phyloP scores from a whole-genome alignment of 1,140 invertebrate genomes.

The Lepidostoma basale region DNA sequence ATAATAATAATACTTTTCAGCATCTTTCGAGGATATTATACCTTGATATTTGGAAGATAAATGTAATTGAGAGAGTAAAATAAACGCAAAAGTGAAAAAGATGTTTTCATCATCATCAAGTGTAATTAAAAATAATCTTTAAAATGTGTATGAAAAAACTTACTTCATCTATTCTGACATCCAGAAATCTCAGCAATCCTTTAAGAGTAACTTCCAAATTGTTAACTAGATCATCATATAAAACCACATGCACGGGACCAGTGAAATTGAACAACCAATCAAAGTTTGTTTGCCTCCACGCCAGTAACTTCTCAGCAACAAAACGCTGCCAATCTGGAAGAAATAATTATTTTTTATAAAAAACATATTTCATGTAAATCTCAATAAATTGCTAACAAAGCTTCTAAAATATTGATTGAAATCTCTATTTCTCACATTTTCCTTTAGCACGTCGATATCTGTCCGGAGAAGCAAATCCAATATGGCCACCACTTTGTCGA shows the following conservation, averaged over 20 bases:
- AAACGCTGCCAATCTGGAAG: constrained; percentile 73
- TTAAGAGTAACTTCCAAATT: constrained; percentile 66
- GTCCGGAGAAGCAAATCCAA: constrained; percentile 70
- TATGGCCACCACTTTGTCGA: constrained; percentile 72
- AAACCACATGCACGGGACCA: constrained; percentile 71
- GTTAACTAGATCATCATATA: constrained; percentile 71
- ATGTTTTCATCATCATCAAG: not conserved
- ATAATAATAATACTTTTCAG: no score
- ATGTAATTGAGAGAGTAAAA: not conserved
- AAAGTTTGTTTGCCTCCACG: constrained; percentile 71
- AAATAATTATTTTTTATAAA: not conserved
- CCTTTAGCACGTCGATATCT: constrained; percentile 67
- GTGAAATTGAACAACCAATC: constrained; percentile 74
- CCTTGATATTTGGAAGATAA: not conserved
- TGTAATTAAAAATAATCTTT: no score
- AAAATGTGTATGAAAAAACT: not conserved
- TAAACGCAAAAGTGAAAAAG: not conserved
- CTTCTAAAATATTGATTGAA: not conserved
- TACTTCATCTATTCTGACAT: constrained; percentile 57
- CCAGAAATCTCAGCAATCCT: constrained; percentile 67
- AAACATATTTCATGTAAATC: not conserved
- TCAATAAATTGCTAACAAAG: not conserved
- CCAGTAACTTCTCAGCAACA: constrained; percentile 68
- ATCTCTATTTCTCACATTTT: constrained; percentile 59
- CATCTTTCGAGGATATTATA: not conserved